A percentile compares a stretch with the other conserved stretches of the same genome.
Evolutionary conservation across 2,888 invertebrate species (phyloP).

Genomic region (Eristalis intricaria): DNA sequence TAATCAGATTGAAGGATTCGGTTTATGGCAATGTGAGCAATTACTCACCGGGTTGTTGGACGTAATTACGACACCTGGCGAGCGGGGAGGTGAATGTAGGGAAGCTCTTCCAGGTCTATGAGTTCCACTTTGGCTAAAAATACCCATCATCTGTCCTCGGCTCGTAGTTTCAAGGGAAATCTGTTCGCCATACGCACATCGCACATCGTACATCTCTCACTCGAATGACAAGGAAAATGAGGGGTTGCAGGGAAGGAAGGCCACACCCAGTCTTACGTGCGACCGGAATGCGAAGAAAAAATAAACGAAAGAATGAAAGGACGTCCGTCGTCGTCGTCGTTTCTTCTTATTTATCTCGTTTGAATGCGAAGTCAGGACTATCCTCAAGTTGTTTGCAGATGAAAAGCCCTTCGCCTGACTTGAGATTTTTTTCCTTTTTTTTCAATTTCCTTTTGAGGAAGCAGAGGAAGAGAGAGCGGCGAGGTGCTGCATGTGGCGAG

Average conservation of each 20-base stretch:
- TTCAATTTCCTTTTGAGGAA: background rate
- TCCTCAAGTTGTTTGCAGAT: background rate
- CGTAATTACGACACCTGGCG: constrained; percentile 27
- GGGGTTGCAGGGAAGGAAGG: background rate
- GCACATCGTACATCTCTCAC: background rate
- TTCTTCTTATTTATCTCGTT: background rate
- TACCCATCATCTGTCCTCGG: constrained; percentile 15
- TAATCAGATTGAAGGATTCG: constrained; percentile 55
- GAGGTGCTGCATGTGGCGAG: constrained; percentile 12
- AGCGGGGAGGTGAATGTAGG: background rate
- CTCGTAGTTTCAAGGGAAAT: background rate
- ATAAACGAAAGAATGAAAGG: background rate
- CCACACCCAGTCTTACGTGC: constrained; percentile 70
- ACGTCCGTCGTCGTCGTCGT: background rate
- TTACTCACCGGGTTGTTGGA: constrained; percentile 48
- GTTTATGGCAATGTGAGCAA: constrained; percentile 65
- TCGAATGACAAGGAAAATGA: constrained; percentile 22
- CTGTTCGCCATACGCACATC: constrained; percentile 32
- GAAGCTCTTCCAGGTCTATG: constrained; percentile 38
- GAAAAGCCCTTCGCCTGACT: constrained; percentile 15
- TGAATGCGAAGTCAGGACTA: background rate
- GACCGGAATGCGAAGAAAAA: background rate
- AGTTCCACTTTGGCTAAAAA: constrained; percentile 53
- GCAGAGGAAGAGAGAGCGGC: background rate
- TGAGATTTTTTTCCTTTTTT: background rate